Evolutionary conservation across 2,113 vertebrate species (phyloP).

Genomic region (Empidonax alnorum): DNA sequence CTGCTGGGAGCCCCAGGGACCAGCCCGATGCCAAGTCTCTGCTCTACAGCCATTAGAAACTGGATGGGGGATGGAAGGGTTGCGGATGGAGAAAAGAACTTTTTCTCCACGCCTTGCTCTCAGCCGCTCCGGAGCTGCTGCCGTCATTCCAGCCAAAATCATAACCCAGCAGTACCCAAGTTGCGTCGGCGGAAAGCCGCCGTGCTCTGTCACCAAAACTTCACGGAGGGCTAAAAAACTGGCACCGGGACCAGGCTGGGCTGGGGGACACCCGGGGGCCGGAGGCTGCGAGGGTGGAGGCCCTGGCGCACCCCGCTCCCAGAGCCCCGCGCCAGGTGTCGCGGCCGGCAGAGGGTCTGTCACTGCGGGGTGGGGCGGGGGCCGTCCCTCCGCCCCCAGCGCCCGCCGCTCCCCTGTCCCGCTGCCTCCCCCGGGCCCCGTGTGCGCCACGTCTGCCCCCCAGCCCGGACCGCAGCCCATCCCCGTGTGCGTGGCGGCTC

Average conservation of each 20-base stretch:
- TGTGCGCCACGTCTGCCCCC: neutral
- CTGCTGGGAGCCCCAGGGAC: neutral
- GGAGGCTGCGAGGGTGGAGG: neutral
- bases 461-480: neutral
- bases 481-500: conserved; percentile 8
- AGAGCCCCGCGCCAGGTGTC: neutral
- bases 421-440: neutral
- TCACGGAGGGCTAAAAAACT: neutral
- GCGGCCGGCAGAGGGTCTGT: no score
- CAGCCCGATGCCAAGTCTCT: neutral
- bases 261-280: accelerated
- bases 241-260: no score
- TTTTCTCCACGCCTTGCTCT: neutral
- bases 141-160: neutral
- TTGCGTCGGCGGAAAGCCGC: neutral
- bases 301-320: no score
- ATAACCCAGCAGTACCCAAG: neutral
- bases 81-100: neutral
- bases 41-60: neutral
- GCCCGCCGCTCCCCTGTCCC: no score
- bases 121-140: neutral
- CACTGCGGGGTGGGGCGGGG: accelerated
- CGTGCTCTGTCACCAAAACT: neutral
- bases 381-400: neutral
- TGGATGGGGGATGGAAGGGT: accelerated